Percentiles rank a stretch among this genome's conserved stretches.
Evolutionary conservation across 2,113 vertebrate species (phyloP).

Genomic region (Entomyzon cyanotis): DNA sequence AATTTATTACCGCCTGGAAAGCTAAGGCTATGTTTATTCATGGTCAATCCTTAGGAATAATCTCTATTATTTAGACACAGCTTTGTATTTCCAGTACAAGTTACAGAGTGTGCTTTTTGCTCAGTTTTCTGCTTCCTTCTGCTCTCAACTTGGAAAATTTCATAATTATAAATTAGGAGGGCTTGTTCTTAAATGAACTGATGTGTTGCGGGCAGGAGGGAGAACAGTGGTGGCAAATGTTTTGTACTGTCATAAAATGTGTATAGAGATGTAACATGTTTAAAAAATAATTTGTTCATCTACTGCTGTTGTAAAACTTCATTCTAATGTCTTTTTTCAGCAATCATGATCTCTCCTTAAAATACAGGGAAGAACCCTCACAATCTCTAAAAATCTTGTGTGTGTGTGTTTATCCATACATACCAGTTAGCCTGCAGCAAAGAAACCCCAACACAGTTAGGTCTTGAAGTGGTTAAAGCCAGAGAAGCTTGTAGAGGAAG

Average conservation of each 20-base stretch:
- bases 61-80: background rate
- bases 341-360: background rate
- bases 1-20: background rate
- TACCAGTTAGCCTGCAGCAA: background rate
- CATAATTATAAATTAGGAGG: background rate
- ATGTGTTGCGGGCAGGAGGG: background rate
- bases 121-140: background rate
- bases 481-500: background rate
- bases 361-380: background rate
- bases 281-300: background rate
- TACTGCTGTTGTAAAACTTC: background rate
- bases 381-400: background rate
- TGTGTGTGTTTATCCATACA: accelerated
- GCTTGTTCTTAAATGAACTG: background rate
- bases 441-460: background rate
- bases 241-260: background rate
- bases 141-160: background rate
- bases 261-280: background rate
- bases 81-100: background rate
- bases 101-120: background rate
- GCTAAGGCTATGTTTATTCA: background rate
- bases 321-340: background rate
- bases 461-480: background rate
- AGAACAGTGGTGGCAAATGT: background rate
- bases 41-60: background rate